Conservation (phyloP, 2,888 invertebrate genomes). For the Diplolepis rosae region DNA sequence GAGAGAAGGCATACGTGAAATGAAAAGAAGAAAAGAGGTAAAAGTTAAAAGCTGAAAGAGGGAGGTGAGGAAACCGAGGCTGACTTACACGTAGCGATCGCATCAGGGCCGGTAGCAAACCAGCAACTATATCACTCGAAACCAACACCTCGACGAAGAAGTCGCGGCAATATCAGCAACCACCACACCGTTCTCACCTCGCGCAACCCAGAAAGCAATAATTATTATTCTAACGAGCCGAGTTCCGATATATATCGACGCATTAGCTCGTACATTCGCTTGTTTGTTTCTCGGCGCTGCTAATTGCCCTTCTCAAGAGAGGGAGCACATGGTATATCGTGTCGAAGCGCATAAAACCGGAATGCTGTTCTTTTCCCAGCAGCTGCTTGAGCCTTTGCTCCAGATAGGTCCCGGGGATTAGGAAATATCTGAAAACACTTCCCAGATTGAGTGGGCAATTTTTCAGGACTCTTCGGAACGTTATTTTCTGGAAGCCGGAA, state of each 20-base stretch:
- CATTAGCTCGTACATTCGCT: conserved; percentile 52
- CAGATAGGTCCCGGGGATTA: conserved; percentile 7
- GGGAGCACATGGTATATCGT: conserved; percentile 19
- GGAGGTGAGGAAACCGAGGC: conserved; percentile 34
- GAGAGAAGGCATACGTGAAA: conserved; percentile 31
- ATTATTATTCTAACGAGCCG: conserved; percentile 57
- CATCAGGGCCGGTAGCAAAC: conserved; percentile 57
- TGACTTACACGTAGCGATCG: conserved; percentile 64
- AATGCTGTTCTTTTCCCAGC: conserved; percentile 33
- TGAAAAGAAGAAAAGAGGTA: conserved; percentile 15
- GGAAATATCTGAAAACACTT: conserved; percentile 29
- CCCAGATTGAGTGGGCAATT: conserved; percentile 14
- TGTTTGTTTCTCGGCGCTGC: conserved; percentile 55
- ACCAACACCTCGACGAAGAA: conserved; percentile 20
- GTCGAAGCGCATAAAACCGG: conserved; percentile 41
- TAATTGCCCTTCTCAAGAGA: conserved; percentile 55
- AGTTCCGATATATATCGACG: conserved; percentile 55
- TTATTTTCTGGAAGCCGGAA: neutral
- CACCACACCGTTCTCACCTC: conserved; percentile 16
- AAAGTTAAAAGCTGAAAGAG: conserved; percentile 12
- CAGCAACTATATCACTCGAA: conserved; percentile 63
- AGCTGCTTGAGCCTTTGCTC: conserved; percentile 25
- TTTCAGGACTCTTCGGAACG: conserved; percentile 18
- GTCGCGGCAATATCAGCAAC: conserved; percentile 14
- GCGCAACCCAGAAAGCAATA: conserved; percentile 51